Percentiles rank a stretch among this genome's conserved stretches.
phyloP scores from a whole-genome alignment of 1,140 invertebrate genomes.

The Macrocentrus cingulum region DNA sequence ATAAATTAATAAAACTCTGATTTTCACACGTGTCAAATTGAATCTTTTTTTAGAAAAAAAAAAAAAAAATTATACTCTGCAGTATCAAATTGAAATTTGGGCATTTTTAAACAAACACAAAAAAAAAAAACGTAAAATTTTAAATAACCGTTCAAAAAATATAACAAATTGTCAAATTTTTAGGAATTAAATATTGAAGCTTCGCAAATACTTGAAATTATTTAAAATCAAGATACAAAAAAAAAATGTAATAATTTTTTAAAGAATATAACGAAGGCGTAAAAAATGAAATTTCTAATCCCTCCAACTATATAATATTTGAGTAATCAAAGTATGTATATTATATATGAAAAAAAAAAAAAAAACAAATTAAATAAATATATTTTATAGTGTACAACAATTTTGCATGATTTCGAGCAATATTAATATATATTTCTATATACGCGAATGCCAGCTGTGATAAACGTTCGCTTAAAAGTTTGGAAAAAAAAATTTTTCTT shows the following conservation, averaged over 20 bases:
- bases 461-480: conserved; percentile 16
- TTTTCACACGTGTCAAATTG: too few relatives aligned
- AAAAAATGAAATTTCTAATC: conserved; percentile 44
- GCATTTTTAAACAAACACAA: too few relatives aligned
- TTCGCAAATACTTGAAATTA: too few relatives aligned
- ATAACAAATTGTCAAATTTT: too few relatives aligned
- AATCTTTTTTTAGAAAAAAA: too few relatives aligned
- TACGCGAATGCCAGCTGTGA: conserved; percentile 29
- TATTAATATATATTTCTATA: conserved; percentile 50
- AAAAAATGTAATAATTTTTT: conserved; percentile 5
- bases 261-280: not conserved
- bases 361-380: too few relatives aligned
- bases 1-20: too few relatives aligned
- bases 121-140: too few relatives aligned
- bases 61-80: too few relatives aligned
- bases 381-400: conserved; percentile 46
- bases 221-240: not conserved
- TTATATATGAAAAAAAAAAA: conserved; percentile 36
- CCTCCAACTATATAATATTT: conserved; percentile 46
- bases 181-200: too few relatives aligned
- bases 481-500: not conserved
- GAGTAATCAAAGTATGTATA: conserved; percentile 24
- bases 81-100: too few relatives aligned
- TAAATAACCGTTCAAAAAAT: too few relatives aligned
- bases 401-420: conserved; percentile 49